These are phyloP conservation scores for Etia nguti DNA, from an alignment of 2,113 vertebrate species.

Conservation along the genomic window DNA sequence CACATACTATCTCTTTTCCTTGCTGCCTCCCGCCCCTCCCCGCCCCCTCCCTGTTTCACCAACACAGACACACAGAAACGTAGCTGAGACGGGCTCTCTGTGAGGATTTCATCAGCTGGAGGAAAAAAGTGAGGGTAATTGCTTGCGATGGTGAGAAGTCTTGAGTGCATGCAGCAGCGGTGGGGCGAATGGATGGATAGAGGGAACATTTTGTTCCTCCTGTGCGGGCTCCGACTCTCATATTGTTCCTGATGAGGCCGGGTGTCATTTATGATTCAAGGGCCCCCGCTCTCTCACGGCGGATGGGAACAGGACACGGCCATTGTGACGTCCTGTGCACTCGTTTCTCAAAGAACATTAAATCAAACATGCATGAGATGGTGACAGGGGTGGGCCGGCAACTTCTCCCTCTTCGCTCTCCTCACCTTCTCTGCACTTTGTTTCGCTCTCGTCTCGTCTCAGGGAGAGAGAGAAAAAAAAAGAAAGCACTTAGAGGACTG, in stretches of 20 bases:
- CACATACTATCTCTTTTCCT: slow-evolving; percentile 50
- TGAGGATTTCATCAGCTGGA: slow-evolving; percentile 58
- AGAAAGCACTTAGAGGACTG: slow-evolving; percentile 30
- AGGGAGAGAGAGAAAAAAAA: neutral
- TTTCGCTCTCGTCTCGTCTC: slow-evolving; percentile 14
- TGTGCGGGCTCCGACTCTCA: slow-evolving; percentile 48
- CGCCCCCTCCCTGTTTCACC: neutral
- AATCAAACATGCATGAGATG: slow-evolving; percentile 74
- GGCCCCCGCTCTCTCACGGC: slow-evolving; percentile 47
- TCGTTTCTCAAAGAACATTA: slow-evolving; percentile 69
- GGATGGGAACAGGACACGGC: slow-evolving; percentile 61
- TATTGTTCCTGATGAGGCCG: slow-evolving; percentile 59
- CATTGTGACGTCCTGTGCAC: slow-evolving; percentile 64
- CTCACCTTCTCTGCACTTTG: neutral
- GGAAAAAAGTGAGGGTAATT: slow-evolving; percentile 61
- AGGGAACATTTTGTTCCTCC: slow-evolving; percentile 73
- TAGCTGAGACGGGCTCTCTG: slow-evolving; percentile 15
- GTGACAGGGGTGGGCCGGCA: slow-evolving; percentile 53
- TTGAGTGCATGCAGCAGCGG: slow-evolving; percentile 51
- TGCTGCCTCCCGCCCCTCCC: neutral
- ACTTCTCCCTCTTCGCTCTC: slow-evolving; percentile 20
- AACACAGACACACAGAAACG: neutral
- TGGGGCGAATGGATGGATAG: slow-evolving; percentile 43
- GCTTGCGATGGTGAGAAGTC: slow-evolving; percentile 69
- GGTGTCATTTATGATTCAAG: slow-evolving; percentile 75